A percentile compares a stretch with the other conserved stretches of the same genome.
phyloP scores from a whole-genome alignment of 2,113 vertebrate species.

The Lagopus leucura region DNA sequence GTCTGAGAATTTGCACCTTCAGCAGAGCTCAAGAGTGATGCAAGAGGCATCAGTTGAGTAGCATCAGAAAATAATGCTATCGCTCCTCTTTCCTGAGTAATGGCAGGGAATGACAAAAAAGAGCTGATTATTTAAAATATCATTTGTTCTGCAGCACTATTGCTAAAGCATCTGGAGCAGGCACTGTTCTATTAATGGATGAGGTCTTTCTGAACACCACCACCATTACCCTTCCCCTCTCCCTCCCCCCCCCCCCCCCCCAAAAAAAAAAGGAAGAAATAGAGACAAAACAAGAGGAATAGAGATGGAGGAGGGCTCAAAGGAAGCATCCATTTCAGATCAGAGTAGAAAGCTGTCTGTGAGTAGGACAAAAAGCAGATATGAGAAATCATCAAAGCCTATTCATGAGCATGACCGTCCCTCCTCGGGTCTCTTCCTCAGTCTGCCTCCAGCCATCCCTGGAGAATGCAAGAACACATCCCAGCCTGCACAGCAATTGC shows the following conservation, averaged over 20 bases:
- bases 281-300: not conserved
- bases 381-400: conserved; percentile 25
- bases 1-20: not conserved
- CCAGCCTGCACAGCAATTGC: not conserved
- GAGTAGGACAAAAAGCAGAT: conserved; percentile 16
- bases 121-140: not conserved
- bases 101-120: not conserved
- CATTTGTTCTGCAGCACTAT: not conserved
- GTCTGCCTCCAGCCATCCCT: not conserved
- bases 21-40: not conserved
- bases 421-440: not conserved
- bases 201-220: not conserved
- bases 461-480: not conserved
- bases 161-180: not conserved
- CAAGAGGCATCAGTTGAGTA: not conserved
- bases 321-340: conserved; percentile 1
- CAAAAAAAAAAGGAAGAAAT: not conserved
- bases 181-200: not conserved
- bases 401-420: not conserved
- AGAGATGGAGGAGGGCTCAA: not conserved
- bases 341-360: not conserved
- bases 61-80: not conserved
- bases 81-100: not conserved
- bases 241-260: too few relatives aligned
- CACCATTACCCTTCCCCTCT: not conserved